Conservation (phyloP, 2,888 invertebrate genomes). For the Lasioglossum leucozonium region DNA sequence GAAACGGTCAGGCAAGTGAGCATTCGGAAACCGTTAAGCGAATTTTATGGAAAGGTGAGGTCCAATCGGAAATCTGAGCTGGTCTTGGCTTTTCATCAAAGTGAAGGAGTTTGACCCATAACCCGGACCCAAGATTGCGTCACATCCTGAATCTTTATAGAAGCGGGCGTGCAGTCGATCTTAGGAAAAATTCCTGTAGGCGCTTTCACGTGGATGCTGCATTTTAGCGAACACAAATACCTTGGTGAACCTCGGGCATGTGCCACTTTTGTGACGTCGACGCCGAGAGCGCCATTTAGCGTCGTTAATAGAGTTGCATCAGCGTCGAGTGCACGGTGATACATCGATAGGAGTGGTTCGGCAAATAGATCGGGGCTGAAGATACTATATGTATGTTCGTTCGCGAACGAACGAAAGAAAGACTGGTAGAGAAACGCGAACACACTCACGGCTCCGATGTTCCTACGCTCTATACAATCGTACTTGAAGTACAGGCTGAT, state of each 20-base stretch:
- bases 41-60: background rate
- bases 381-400: slow-evolving; percentile 45
- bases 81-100: slow-evolving; percentile 21
- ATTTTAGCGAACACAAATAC: slow-evolving; percentile 49
- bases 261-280: slow-evolving; percentile 63
- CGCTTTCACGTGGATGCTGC: slow-evolving; percentile 36
- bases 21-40: too few species aligned
- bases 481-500: slow-evolving; percentile 22
- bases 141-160: slow-evolving; percentile 33
- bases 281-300: slow-evolving; percentile 61
- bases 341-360: slow-evolving; percentile 71
- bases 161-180: slow-evolving; percentile 37
- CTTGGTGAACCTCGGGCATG: slow-evolving; percentile 41
- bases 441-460: slow-evolving; percentile 51
- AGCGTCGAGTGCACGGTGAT: slow-evolving; percentile 63
- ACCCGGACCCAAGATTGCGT: slow-evolving; percentile 30
- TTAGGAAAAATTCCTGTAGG: slow-evolving; percentile 33
- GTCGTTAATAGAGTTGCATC: slow-evolving; percentile 73
- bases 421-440: slow-evolving; percentile 40
- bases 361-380: slow-evolving; percentile 68
- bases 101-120: slow-evolving; percentile 28
- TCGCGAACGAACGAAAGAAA: slow-evolving; percentile 36
- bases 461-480: slow-evolving; percentile 25
- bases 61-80: background rate
- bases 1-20: too few species aligned